Percentiles rank a stretch among this genome's conserved stretches.
These are phyloP conservation scores for Phaethornis superciliosus DNA, from an alignment of 2,113 vertebrate species.

Conservation along the genomic window DNA sequence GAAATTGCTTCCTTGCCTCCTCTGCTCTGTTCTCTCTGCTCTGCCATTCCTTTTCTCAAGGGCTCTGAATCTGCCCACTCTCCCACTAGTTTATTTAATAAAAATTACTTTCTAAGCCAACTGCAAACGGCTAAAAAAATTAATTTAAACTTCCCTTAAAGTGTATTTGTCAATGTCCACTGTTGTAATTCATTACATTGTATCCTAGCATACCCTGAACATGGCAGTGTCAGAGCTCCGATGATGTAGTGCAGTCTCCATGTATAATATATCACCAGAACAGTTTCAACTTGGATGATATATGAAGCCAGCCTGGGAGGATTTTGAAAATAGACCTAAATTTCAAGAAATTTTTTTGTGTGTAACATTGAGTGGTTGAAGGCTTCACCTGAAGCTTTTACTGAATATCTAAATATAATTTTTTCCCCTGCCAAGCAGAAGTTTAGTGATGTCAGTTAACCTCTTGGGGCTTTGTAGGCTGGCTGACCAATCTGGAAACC, in stretches of 20 bases:
- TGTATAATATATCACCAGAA: conserved; percentile 72
- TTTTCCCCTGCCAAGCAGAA: conserved; percentile 1
- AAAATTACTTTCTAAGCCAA: conserved; percentile 76
- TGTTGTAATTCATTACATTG: conserved; percentile 74
- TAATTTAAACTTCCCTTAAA: conserved; percentile 74
- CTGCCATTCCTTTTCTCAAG: neutral
- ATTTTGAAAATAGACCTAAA: conserved; percentile 74
- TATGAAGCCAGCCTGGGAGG: conserved; percentile 65
- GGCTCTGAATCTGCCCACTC: conserved; percentile 7
- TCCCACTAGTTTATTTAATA: conserved; percentile 72
- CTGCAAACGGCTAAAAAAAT: conserved; percentile 76
- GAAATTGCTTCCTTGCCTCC: neutral
- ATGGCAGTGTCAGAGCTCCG: conserved; percentile 70
- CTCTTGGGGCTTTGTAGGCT: neutral
- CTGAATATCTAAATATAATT: conserved; percentile 33
- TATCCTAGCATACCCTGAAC: conserved; percentile 68
- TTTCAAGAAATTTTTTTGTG: conserved; percentile 35
- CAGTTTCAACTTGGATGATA: conserved; percentile 72
- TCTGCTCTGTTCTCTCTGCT: neutral
- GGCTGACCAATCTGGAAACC: neutral
- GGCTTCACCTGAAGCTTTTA: conserved; percentile 43
- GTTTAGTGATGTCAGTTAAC: conserved; percentile 34
- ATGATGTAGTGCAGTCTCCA: conserved; percentile 73
- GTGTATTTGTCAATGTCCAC: conserved; percentile 76
- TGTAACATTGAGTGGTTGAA: conserved; percentile 59